Evolutionary conservation across 2,888 invertebrate genomes (phyloP).

Genomic region (Molorchus minor): DNA sequence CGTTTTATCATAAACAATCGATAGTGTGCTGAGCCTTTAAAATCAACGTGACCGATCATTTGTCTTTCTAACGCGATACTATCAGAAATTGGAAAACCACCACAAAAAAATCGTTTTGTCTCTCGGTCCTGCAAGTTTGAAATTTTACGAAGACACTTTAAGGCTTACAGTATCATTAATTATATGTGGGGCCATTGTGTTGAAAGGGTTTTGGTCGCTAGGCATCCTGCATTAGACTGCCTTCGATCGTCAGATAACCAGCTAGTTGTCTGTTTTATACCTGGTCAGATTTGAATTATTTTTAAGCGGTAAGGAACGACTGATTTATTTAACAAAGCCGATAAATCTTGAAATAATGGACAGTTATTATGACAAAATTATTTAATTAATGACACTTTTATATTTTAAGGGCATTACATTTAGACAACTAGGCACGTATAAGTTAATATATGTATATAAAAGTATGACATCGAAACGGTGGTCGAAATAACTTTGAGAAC

Average conservation of each 20-base stretch:
- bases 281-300: slow-evolving; percentile 26
- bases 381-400: background rate
- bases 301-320: slow-evolving; percentile 12
- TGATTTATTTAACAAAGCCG: slow-evolving; percentile 18
- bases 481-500: too few species aligned
- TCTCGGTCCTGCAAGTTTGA: slow-evolving; percentile 38
- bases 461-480: too few species aligned
- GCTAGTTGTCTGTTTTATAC: slow-evolving; percentile 39
- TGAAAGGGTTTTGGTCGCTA: slow-evolving; percentile 45
- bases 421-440: too few species aligned
- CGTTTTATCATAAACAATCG: slow-evolving; percentile 53
- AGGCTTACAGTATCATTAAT: slow-evolving; percentile 47
- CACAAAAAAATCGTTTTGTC: slow-evolving; percentile 40
- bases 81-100: slow-evolving; percentile 38
- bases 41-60: slow-evolving; percentile 53
- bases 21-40: slow-evolving; percentile 56
- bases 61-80: slow-evolving; percentile 56
- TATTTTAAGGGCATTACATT: too few species aligned
- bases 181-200: slow-evolving; percentile 45
- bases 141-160: slow-evolving; percentile 46
- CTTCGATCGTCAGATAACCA: slow-evolving; percentile 43
- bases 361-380: slow-evolving; percentile 15
- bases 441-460: too few species aligned
- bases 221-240: slow-evolving; percentile 19
- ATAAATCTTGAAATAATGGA: slow-evolving; percentile 13